These are phyloP conservation scores for Trachelus iudaicus DNA, from an alignment of 2,888 invertebrate genomes.

Conservation along the genomic window DNA sequence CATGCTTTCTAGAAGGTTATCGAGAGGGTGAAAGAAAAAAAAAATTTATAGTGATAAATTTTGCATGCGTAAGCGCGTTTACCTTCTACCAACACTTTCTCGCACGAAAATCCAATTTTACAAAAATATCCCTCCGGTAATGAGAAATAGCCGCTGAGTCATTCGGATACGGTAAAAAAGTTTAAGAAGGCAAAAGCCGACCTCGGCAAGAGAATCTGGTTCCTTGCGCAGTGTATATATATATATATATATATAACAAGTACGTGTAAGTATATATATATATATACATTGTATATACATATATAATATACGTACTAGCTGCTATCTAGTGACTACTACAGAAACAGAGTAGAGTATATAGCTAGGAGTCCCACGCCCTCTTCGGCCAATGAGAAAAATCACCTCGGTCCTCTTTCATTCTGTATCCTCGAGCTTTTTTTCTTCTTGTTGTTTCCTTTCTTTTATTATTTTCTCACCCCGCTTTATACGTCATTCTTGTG, in stretches of 20 bases:
- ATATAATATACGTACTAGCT: neutral
- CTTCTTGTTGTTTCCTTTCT: neutral
- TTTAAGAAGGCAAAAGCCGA: constrained; percentile 40
- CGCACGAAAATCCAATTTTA: constrained; percentile 63
- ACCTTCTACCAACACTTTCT: constrained; percentile 25
- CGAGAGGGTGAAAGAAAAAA: neutral
- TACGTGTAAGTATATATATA: neutral
- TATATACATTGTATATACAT: neutral
- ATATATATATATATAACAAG: neutral
- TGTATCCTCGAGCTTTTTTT: constrained; percentile 6
- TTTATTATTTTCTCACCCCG: constrained; percentile 4
- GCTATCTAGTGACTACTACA: neutral
- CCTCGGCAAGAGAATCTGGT: constrained; percentile 11
- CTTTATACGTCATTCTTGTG: constrained; percentile 3
- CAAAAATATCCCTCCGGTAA: constrained; percentile 62
- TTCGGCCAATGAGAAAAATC: constrained; percentile 54
- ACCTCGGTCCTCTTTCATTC: constrained; percentile 33
- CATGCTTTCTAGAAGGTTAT: neutral
- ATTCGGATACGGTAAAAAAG: constrained; percentile 47
- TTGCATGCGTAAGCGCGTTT: neutral
- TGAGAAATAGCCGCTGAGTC: constrained; percentile 63
- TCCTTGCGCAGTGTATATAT: neutral
- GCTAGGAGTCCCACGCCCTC: constrained; percentile 42
- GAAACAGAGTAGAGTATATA: constrained; percentile 4
- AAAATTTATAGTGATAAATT: neutral